These are phyloP conservation scores for Anthrax anthrax DNA, from an alignment of 2,888 invertebrate genomes.

Conservation along the genomic window DNA sequence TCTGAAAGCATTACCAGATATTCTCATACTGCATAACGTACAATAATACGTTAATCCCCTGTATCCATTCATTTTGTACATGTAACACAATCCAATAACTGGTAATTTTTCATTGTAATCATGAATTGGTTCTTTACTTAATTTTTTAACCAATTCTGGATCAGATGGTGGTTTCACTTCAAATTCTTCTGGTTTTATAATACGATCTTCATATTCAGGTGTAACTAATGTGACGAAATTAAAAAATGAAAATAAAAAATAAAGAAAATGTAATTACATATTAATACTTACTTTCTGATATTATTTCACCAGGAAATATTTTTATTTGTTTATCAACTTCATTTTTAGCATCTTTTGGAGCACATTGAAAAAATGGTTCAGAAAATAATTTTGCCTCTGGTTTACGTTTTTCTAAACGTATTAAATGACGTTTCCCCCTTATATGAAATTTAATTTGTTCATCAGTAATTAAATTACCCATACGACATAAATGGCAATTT, in stretches of 20 bases:
- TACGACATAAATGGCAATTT: slow-evolving; percentile 10
- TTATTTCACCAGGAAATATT: slow-evolving; percentile 11
- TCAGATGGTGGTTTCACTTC: background rate
- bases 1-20: slow-evolving; percentile 4
- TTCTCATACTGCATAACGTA: slow-evolving; percentile 1
- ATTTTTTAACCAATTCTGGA: background rate
- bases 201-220: slow-evolving; percentile 4
- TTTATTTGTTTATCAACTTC: slow-evolving; percentile 5
- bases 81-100: slow-evolving; percentile 5
- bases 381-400: slow-evolving; percentile 4
- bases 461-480: slow-evolving; percentile 5
- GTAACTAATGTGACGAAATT: slow-evolving; percentile 7
- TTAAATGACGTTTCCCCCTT: slow-evolving; percentile 4
- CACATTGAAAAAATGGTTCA: slow-evolving; percentile 6
- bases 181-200: slow-evolving; percentile 4
- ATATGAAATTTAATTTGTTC: slow-evolving; percentile 7
- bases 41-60: slow-evolving; percentile 2
- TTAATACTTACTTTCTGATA: slow-evolving; percentile 8
- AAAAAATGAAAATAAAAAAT: background rate
- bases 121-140: slow-evolving; percentile 3
- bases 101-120: slow-evolving; percentile 7
- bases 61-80: slow-evolving; percentile 4
- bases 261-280: background rate
- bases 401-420: background rate
- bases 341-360: background rate